Evolutionary conservation across 2,888 invertebrate species (phyloP).

Genomic region (Eupithecia abbreviata): DNA sequence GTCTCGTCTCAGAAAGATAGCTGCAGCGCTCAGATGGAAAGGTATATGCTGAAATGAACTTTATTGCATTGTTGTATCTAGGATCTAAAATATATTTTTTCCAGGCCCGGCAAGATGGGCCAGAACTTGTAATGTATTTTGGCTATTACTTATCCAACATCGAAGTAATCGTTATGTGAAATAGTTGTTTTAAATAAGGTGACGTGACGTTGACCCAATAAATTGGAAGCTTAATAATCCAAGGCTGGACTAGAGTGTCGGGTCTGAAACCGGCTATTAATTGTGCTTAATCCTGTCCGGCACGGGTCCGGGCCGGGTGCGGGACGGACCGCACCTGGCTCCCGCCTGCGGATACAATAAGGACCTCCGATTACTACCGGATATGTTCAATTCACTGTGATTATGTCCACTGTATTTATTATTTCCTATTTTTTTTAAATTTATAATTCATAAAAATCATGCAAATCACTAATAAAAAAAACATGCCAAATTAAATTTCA

Average conservation of each 20-base stretch:
- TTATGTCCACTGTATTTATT: background rate
- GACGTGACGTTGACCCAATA: conserved; percentile 14
- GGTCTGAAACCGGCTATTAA: conserved; percentile 31
- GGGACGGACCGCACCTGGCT: background rate
- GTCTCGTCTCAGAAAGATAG: no score
- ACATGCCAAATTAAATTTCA: no score
- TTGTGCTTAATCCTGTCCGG: conserved; percentile 35
- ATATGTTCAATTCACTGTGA: background rate
- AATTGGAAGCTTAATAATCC: conserved; percentile 28
- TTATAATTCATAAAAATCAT: no score
- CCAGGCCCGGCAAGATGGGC: no score
- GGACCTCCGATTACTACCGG: background rate
- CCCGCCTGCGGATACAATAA: background rate
- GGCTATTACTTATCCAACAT: background rate
- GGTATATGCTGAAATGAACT: no score
- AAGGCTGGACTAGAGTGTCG: conserved; percentile 22
- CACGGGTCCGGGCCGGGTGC: background rate
- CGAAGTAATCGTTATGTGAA: background rate
- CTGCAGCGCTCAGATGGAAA: no score
- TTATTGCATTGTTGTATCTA: no score
- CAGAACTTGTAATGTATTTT: no score
- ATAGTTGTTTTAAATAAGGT: conserved; percentile 11
- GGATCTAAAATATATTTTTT: no score
- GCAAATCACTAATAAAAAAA: no score
- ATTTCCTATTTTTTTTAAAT: no score